phyloP scores from a whole-genome alignment of 2,888 invertebrate species.

The Brachyptera risi region DNA sequence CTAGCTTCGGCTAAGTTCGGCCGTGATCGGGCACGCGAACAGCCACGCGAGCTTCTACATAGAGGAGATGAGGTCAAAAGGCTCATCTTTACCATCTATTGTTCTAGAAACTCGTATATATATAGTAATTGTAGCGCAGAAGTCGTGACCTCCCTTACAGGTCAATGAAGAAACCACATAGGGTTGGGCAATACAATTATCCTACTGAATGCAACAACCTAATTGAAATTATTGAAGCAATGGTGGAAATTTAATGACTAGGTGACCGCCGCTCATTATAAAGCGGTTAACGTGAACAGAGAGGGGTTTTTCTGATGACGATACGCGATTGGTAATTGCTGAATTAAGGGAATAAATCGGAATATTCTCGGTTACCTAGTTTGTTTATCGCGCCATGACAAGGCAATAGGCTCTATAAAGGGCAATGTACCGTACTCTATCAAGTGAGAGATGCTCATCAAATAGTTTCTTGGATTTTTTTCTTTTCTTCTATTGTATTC shows the following conservation, averaged over 20 bases:
- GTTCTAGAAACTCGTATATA: constrained; percentile 17
- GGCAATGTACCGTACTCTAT: constrained; percentile 4
- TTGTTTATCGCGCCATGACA: no score
- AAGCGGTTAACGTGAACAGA: background rate
- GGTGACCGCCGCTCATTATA: background rate
- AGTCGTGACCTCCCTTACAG: constrained; percentile 16
- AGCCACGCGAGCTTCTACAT: constrained; percentile 28
- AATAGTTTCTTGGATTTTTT: constrained; percentile 17
- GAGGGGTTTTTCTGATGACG: background rate
- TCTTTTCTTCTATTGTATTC: constrained; percentile 20
- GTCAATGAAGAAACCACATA: constrained; percentile 15
- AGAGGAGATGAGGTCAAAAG: constrained; percentile 22
- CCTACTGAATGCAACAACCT: constrained; percentile 1
- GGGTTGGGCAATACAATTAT: constrained; percentile 2
- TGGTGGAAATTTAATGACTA: background rate
- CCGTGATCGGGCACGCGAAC: constrained; percentile 31
- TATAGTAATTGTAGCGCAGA: constrained; percentile 19
- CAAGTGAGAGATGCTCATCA: constrained; percentile 10
- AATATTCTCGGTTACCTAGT: no score
- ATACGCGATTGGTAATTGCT: background rate
- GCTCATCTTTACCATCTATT: constrained; percentile 20
- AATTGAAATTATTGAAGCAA: constrained; percentile 18
- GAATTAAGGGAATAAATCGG: background rate
- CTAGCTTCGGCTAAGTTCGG: constrained; percentile 29
- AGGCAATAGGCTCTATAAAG: constrained; percentile 11